Evolutionary conservation across 2,888 invertebrate genomes (phyloP), one percentile per base, ranked within the genome.

Genomic region (Nemotelus nigrinus): DNA sequence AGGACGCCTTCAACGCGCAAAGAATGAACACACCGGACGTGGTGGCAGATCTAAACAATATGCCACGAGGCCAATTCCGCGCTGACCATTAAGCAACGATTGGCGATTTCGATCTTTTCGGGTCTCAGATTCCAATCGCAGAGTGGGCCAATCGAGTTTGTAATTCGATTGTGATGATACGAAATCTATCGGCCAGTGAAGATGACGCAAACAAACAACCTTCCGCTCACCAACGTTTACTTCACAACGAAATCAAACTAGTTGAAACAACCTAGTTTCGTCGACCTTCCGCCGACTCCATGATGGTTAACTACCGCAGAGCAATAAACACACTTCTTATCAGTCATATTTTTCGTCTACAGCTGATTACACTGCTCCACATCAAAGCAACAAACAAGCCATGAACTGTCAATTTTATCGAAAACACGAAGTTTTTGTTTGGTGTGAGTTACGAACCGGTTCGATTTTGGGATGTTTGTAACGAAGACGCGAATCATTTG

Each of bases 281-380:
- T 4, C 60, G 74, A 25, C 58, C 60, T 48, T 48, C 60, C 45
- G 43, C 41, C 48, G 50, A 43, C 50, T 63, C 43, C 7, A 57
- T 57, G 71, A 44, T 72, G 45, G 58, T 45, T n/a, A 55, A 58
- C 74, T 44, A 44, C n/a, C 25, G 44, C 44, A n/a, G 44, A 45
- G 67, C 71, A 57, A 58, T 72, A 58, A 72, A 57, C 3, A 10
- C 2, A 44, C 43, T 48, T 39, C 74, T 74, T 74, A 74, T 74
- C 74, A 60, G 50, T 25, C 44, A 47, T 43, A 2, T 68, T n/a
- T 50, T 53, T 50, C 48, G 43, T 25, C 25, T 25, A 25, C 25
- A 8, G 68, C 72, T 72, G 60, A 72, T 72, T 72, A 47, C 53
- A 43, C 50, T 2, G 68, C 67, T n/a, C 10, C 67, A 43, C 4